Conservation (phyloP, 2,113 vertebrate genomes). For the Orientallactaga bullata region DNA sequence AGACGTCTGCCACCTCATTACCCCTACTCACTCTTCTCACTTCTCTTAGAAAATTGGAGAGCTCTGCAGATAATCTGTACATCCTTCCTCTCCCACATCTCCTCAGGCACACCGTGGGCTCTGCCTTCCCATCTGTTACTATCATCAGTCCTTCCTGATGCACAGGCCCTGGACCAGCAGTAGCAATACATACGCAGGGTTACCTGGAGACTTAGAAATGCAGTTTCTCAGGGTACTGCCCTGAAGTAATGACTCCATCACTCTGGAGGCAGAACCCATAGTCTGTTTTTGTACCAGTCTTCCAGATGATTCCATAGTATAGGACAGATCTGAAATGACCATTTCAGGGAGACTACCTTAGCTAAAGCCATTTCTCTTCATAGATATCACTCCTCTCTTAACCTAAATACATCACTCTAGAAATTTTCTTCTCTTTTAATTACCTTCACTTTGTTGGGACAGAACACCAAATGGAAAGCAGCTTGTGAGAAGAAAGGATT, state of each 20-base stretch:
- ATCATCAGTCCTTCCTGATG: neutral
- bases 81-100: neutral
- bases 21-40: neutral
- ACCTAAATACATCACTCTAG: neutral
- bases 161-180: neutral
- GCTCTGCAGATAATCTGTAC: neutral
- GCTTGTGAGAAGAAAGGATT: no score
- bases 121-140: neutral
- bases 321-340: neutral
- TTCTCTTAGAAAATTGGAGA: neutral
- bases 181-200: no score
- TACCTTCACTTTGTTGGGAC: no score
- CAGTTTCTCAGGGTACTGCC: neutral
- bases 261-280: neutral
- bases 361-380: neutral
- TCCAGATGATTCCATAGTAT: accelerated
- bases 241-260: neutral
- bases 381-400: no score
- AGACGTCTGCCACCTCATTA: neutral
- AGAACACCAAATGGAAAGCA: no score
- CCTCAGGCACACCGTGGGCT: neutral
- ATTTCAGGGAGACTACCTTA: neutral
- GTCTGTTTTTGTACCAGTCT: neutral
- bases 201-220: neutral
- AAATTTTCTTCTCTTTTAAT: neutral